Evolutionary conservation across 2,113 vertebrate species (phyloP).

Genomic region (Bujurquina vittata): DNA sequence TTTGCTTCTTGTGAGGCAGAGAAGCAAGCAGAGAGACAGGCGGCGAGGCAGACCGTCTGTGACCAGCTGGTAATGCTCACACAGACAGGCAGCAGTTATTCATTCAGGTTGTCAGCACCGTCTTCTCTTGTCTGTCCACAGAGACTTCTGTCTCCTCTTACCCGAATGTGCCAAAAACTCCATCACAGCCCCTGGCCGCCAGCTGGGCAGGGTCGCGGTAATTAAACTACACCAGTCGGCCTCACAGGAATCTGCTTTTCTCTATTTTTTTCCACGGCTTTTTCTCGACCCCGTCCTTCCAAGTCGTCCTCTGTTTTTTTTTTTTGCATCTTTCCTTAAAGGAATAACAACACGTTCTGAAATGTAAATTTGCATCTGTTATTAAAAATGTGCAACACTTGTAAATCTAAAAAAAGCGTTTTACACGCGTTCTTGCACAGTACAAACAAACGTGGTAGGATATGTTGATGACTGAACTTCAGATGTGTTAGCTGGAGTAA

Average conservation of each 20-base stretch:
- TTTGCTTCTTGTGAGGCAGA: background rate
- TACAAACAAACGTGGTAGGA: background rate
- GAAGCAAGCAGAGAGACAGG: conserved; percentile 6
- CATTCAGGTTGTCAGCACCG: conserved; percentile 62
- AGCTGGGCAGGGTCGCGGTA: conserved; percentile 61
- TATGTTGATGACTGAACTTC: background rate
- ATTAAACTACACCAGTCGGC: conserved; percentile 69
- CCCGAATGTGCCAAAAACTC: conserved; percentile 71
- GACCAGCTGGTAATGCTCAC: conserved; percentile 47
- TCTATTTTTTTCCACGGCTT: background rate
- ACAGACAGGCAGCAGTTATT: conserved; percentile 41
- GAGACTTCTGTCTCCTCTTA: conserved; percentile 52
- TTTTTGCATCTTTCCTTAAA: background rate
- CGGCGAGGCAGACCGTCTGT: conserved; percentile 8
- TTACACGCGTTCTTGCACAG: background rate
- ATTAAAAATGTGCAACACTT: background rate
- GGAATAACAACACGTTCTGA: background rate
- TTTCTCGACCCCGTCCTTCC: background rate
- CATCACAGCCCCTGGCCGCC: conserved; percentile 65
- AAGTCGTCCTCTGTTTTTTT: background rate
- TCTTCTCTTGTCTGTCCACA: conserved; percentile 61
- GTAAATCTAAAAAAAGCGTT: background rate
- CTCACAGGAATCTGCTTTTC: conserved; percentile 11
- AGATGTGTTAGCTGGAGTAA: background rate
- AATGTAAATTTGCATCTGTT: background rate